Evolutionary conservation across 2,113 vertebrate species (phyloP).

Genomic region (Myiopsitta monachus): DNA sequence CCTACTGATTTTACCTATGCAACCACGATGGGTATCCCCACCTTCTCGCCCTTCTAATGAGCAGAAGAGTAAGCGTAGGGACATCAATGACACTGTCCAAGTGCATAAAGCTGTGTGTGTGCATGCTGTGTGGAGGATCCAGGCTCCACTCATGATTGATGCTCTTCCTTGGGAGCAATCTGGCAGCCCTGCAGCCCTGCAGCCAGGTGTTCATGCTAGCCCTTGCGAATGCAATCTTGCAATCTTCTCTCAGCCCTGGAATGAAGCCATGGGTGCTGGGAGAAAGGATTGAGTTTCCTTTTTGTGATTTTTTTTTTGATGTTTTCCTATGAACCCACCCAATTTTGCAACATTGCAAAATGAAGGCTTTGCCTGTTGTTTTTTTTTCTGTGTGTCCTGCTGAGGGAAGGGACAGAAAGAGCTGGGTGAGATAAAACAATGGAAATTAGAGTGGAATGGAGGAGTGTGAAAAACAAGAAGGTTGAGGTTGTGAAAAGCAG

Average conservation of each 20-base stretch:
- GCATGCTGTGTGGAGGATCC: neutral
- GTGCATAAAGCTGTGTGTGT: neutral
- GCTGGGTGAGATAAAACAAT: conserved; percentile 49
- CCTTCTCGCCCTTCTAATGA: neutral
- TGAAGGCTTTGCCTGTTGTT: neutral
- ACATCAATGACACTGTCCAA: accelerated
- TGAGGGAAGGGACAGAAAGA: conserved; percentile 37
- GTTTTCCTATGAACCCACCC: conserved; percentile 38
- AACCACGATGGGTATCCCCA: neutral
- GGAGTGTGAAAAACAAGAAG: conserved; percentile 19
- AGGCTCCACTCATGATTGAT: neutral
- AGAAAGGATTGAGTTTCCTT: conserved; percentile 15
- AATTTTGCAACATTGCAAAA: conserved; percentile 42
- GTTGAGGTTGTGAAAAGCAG: conserved; percentile 3
- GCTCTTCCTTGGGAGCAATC: neutral
- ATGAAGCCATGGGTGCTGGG: neutral
- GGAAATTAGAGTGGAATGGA: conserved; percentile 28
- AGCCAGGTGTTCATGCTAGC: neutral
- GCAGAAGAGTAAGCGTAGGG: neutral
- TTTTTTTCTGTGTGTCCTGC: conserved; percentile 5
- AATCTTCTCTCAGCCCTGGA: neutral
- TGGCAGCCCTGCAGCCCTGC: neutral
- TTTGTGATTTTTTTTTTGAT: neutral
- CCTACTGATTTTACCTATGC: neutral
- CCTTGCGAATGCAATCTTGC: neutral